A percentile compares a stretch with the other conserved stretches of the same genome.
phyloP scores from a whole-genome alignment of 2,888 invertebrate genomes.

The Coelopa pilipes region DNA sequence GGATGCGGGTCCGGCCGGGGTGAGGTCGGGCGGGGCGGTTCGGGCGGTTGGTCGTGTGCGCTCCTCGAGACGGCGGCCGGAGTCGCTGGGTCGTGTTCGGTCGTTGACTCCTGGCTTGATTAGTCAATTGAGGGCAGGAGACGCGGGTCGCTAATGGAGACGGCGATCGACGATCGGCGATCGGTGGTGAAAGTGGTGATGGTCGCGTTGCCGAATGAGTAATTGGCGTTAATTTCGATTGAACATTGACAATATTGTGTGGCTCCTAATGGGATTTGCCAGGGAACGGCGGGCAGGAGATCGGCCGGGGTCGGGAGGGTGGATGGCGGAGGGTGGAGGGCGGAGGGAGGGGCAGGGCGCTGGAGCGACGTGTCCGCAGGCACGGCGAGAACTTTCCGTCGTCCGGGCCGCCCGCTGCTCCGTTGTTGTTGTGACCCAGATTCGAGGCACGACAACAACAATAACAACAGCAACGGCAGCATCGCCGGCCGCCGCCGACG shows the following conservation, averaged over 20 bases:
- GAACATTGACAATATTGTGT: slow-evolving; percentile 12
- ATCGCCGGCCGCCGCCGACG: too few relatives aligned
- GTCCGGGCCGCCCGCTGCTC: too few relatives aligned
- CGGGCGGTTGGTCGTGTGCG: background rate
- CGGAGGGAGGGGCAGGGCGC: background rate
- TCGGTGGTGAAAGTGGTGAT: slow-evolving; percentile 5
- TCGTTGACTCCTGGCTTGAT: slow-evolving; percentile 18
- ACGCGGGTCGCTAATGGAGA: too few relatives aligned
- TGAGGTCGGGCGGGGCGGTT: too few relatives aligned
- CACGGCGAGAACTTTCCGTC: background rate
- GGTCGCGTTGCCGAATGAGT: background rate
- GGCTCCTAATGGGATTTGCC: background rate
- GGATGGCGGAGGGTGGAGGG: too few relatives aligned
- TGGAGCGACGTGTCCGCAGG: background rate
- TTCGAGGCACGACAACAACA: slow-evolving; percentile 10
- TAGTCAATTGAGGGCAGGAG: too few relatives aligned
- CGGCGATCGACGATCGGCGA: background rate
- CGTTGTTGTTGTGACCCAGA: background rate
- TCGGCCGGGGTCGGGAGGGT: too few relatives aligned
- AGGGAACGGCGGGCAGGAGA: background rate
- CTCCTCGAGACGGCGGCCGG: background rate
- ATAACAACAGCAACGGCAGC: background rate
- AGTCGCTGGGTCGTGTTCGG: slow-evolving; percentile 13
- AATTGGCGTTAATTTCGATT: slow-evolving; percentile 27
- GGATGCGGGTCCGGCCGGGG: slow-evolving; percentile 31